Conservation (phyloP, 2,113 vertebrate species). For the Sinocyclocheilus grahami region DNA sequence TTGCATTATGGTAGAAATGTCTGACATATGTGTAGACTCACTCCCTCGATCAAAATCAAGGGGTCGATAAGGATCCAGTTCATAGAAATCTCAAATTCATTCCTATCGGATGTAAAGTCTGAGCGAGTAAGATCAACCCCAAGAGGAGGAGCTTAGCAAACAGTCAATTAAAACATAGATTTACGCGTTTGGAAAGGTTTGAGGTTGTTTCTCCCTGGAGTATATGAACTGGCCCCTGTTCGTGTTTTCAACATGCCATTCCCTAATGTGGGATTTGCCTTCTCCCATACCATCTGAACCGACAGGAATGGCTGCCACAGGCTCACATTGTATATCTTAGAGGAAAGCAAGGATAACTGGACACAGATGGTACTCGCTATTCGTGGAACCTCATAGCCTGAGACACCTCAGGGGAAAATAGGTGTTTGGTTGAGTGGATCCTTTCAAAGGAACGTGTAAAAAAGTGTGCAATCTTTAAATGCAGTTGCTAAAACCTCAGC, state of each 20-base stretch:
- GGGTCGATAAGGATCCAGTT: not conserved
- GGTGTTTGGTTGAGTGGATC: conserved; percentile 38
- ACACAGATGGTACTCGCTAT: conserved; percentile 67
- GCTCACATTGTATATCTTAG: conserved; percentile 57
- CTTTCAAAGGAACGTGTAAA: conserved; percentile 12
- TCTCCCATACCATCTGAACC: conserved; percentile 56
- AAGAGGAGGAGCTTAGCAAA: not conserved
- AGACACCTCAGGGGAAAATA: conserved; percentile 58
- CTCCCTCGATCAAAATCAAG: not conserved
- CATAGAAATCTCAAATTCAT: not conserved
- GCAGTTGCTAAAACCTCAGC: not conserved
- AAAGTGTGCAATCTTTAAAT: not conserved
- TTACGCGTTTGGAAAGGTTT: not conserved
- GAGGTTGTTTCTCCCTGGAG: not conserved
- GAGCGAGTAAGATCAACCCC: not conserved
- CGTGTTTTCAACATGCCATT: not conserved
- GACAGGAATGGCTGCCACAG: conserved; percentile 60
- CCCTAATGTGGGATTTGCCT: conserved; percentile 59
- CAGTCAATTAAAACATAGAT: not conserved
- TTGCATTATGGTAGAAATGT: not conserved
- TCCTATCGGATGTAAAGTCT: not conserved
- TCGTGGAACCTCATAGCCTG: not conserved
- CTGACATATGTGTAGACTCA: not conserved
- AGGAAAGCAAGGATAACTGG: conserved; percentile 49
- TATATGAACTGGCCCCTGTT: not conserved